These are phyloP conservation scores for Palythoa heliodiscus DNA, from an alignment of 92 coral and sea anemone genomes.

Conservation along the genomic window DNA sequence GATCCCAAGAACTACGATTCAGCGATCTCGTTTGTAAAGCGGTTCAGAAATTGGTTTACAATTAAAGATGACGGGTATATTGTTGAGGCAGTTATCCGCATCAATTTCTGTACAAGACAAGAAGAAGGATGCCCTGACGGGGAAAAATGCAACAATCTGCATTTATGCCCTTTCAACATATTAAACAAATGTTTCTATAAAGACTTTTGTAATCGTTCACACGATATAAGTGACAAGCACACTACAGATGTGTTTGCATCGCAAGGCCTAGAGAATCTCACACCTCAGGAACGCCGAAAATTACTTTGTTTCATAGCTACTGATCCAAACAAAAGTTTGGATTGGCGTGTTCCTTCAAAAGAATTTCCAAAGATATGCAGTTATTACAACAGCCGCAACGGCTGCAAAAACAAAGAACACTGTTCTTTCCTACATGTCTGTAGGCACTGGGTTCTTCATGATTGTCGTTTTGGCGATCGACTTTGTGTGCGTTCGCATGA, in stretches of 20 bases:
- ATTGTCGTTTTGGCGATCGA: constrained; percentile 2
- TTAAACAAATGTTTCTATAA: neutral
- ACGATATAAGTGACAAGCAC: constrained; percentile 6
- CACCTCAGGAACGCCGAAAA: constrained; percentile 2
- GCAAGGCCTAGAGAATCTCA: neutral
- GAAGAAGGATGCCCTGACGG: neutral
- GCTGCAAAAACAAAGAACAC: neutral
- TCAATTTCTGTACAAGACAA: neutral
- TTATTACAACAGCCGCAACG: neutral
- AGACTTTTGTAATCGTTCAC: constrained; percentile 25
- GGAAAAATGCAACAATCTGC: neutral
- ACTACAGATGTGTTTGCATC: neutral
- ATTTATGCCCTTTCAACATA: constrained; percentile 23
- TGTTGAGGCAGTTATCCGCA: neutral
- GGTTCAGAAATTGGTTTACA: neutral
- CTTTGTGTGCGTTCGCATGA: constrained; percentile 4
- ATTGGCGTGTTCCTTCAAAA: constrained; percentile 8
- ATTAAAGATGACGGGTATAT: constrained; percentile 16
- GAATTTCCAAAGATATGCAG: constrained; percentile 8
- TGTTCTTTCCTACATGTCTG: constrained; percentile 18
- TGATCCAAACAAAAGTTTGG: neutral
- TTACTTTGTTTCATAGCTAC: neutral
- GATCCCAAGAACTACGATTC: neutral
- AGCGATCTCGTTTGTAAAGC: constrained; percentile 1
- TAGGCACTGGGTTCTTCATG: neutral